phyloP scores from a whole-genome alignment of 2,888 invertebrate genomes.

The Galeopsomyia nigrocyanea region DNA sequence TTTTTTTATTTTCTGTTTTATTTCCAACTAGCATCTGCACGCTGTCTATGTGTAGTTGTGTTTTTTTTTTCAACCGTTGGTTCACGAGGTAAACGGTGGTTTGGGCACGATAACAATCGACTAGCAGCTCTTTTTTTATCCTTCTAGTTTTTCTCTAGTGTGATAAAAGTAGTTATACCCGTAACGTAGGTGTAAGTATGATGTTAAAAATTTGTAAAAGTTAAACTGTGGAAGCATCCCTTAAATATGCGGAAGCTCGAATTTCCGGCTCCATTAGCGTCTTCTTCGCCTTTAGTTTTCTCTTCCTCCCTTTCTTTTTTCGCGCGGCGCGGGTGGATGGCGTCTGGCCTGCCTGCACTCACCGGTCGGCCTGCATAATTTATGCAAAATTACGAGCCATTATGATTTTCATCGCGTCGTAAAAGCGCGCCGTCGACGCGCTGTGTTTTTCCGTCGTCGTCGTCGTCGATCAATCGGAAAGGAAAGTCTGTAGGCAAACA shows the following conservation, averaged over 20 bases:
- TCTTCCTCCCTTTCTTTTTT: slow-evolving; percentile 17
- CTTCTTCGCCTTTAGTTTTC: slow-evolving; percentile 31
- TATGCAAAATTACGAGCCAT: slow-evolving; percentile 49
- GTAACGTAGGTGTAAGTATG: slow-evolving; percentile 22
- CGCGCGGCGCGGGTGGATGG: too few species aligned
- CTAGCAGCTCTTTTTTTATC: neutral
- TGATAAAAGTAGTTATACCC: slow-evolving; percentile 22
- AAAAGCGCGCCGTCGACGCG: slow-evolving; percentile 19
- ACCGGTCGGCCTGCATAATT: slow-evolving; percentile 37
- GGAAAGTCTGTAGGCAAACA: neutral
- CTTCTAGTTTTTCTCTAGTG: slow-evolving; percentile 10
- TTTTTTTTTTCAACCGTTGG: neutral
- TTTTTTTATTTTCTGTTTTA: neutral
- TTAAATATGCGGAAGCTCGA: slow-evolving; percentile 41
- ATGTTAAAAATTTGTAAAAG: slow-evolving; percentile 29
- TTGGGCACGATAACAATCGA: too few species aligned
- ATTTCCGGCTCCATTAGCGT: slow-evolving; percentile 42
- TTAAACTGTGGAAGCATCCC: slow-evolving; percentile 16
- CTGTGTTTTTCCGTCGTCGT: too few species aligned
- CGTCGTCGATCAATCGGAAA: slow-evolving; percentile 24
- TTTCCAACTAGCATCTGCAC: neutral
- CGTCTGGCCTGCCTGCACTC: slow-evolving; percentile 37
- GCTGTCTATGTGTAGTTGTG: neutral
- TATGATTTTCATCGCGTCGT: slow-evolving; percentile 44
- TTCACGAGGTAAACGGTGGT: too few species aligned